phyloP scores from a whole-genome alignment of 2,888 invertebrate species.

The Drepanosiphum platanoidis region DNA sequence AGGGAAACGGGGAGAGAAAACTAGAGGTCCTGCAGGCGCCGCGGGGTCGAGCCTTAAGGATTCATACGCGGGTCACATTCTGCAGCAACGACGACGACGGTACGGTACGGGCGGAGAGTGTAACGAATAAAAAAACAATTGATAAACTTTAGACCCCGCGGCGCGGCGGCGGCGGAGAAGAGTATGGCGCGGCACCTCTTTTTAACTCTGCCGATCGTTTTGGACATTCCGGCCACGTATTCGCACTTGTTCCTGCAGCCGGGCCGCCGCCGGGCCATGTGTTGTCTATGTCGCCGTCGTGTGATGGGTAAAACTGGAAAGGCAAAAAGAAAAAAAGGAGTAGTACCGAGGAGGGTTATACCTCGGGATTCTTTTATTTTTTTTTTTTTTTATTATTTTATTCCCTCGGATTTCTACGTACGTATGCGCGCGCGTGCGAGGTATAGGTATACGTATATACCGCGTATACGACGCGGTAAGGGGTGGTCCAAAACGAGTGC shows the following conservation, averaged over 20 bases:
- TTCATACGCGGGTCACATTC: conserved; percentile 37
- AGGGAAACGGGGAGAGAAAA: neutral
- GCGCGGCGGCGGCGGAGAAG: neutral
- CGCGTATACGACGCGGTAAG: neutral
- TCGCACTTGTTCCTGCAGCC: conserved; percentile 51
- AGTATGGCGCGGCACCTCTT: neutral
- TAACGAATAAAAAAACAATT: conserved; percentile 49
- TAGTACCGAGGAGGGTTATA: conserved; percentile 37
- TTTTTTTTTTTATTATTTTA: conserved; percentile 55
- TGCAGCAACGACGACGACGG: neutral
- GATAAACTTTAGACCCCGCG: conserved; percentile 51
- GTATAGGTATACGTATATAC: neutral
- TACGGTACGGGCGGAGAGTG: neutral
- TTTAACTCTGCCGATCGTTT: conserved; percentile 12
- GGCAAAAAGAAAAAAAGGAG: conserved; percentile 1
- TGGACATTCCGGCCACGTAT: conserved; percentile 60
- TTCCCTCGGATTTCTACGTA: conserved; percentile 41
- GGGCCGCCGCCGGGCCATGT: conserved; percentile 22
- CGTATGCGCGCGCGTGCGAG: neutral
- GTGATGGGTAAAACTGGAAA: conserved; percentile 37
- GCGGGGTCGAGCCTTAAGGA: conserved; percentile 5
- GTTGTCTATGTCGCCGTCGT: conserved; percentile 46
- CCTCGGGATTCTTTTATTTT: conserved; percentile 39
- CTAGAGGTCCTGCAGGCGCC: neutral
- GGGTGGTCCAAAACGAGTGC: conserved; percentile 58